Evolutionary conservation across 2,888 invertebrate genomes (phyloP), one percentile per base, ranked within the genome.

Genomic region (Andrena dorsata): DNA sequence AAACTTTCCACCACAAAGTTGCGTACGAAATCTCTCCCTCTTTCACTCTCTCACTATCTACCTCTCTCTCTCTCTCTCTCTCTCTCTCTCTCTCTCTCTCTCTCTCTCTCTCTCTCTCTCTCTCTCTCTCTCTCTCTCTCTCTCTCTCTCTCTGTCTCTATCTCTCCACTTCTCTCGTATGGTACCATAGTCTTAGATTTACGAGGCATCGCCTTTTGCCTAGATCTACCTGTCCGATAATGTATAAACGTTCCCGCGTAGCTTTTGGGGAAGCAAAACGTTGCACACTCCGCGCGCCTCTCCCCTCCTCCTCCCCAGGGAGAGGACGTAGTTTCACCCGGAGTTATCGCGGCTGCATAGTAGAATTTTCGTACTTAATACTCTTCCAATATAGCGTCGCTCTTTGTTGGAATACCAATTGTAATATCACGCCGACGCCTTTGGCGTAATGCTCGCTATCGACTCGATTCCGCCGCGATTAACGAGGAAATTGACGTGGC

Each of bases 141-240:
- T 26, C 20, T 61, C 35, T 61, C 16, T 53, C n/a, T 53, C 7
- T n/a, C 8, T 41, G 7, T 47, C 20, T 49, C 8, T 47, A 13
- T 56, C n/a, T 47, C 56, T 26, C 20, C 41, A 28, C n/a, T n/a
- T 64, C 41, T 47, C 56, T 35, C 58, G 69, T 60, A 73, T 56
- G 49, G 30, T 28, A 60, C 49, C 70, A 71, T 80, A 77, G 77
- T 58, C 79, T 74, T 81, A 81, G 81, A 81, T 81, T 81, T 79
- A 81, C 68, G 79, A 73, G 81, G 81, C 79, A 69, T 79, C 81
- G 69, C 81, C 81, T 81, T 79, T 79, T 70, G 81, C 73, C 79
- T 79, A 81, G 81, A 81, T 79, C 79, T 79, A 69, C 70, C 73
- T 51, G 72, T 78, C 78, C 70, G 81, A 81, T 81, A 81, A 68